Conservation (phyloP, 2,888 invertebrate genomes). For the Leucophora obtusa region DNA sequence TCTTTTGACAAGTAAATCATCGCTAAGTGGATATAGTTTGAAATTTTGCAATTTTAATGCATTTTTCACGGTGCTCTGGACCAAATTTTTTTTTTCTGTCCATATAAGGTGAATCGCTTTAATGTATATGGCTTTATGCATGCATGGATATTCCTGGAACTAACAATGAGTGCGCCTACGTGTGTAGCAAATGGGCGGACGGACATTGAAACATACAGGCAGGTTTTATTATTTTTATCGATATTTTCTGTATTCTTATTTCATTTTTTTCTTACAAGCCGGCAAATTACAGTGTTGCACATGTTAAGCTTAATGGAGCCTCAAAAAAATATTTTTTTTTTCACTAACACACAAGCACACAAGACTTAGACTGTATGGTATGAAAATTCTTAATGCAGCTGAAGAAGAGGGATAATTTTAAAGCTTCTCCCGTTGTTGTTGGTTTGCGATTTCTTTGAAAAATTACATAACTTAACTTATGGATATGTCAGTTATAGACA, state of each 20-base stretch:
- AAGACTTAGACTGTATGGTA: too few relatives aligned
- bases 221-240: conserved; percentile 19
- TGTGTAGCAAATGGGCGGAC: conserved; percentile 61
- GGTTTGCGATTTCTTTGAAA: conserved; percentile 43
- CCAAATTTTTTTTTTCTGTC: too few relatives aligned
- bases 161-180: conserved; percentile 66
- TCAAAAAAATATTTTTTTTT: conserved; percentile 30
- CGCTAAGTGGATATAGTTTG: too few relatives aligned
- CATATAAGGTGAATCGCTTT: too few relatives aligned
- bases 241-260: neutral
- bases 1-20: too few relatives aligned
- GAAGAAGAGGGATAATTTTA: too few relatives aligned
- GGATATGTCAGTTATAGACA: conserved; percentile 61
- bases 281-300: conserved; percentile 66
- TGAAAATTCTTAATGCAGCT: too few relatives aligned
- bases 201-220: conserved; percentile 50
- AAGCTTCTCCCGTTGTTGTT: neutral
- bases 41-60: too few relatives aligned
- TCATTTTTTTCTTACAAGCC: conserved; percentile 31
- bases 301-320: conserved; percentile 64
- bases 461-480: conserved; percentile 51
- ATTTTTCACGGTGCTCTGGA: too few relatives aligned
- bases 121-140: conserved; percentile 8
- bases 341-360: conserved; percentile 5
- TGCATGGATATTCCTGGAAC: conserved; percentile 61